Evolutionary conservation across 2,113 vertebrate genomes (phyloP).

Genomic region (Pollachius pollachius): DNA sequence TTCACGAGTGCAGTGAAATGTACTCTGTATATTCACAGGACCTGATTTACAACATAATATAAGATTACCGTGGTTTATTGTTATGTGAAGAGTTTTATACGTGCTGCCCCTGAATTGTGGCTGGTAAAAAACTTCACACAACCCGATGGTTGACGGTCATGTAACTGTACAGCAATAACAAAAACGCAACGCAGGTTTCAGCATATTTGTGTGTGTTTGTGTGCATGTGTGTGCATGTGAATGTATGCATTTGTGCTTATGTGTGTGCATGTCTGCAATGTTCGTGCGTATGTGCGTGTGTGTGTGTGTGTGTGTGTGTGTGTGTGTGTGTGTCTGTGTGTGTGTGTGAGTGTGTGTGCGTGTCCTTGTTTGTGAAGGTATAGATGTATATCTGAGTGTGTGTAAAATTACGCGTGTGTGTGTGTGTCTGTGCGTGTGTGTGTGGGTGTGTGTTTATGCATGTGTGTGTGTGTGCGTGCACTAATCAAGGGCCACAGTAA

Average conservation of each 20-base stretch:
- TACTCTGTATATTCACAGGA: no score
- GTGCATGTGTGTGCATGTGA: not conserved
- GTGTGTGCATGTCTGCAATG: not conserved
- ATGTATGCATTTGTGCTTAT: not conserved
- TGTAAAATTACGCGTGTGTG: not conserved
- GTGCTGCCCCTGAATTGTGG: constrained; percentile 15
- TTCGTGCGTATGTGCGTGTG: not conserved
- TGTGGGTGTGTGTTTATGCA: not conserved
- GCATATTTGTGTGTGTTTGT: constrained; percentile 11
- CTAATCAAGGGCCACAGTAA: not conserved
- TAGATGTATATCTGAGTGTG: not conserved
- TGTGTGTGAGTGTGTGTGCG: not conserved
- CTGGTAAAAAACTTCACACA: constrained; percentile 31
- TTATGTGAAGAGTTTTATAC: constrained; percentile 23
- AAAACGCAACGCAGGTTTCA: not conserved
- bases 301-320: not conserved
- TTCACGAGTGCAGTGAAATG: no score
- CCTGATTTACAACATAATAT: no score
- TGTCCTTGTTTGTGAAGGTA: not conserved
- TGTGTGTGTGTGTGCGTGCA: not conserved
- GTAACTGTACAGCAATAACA: constrained; percentile 36
- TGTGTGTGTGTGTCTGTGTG: not conserved
- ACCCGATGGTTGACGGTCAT: constrained; percentile 32
- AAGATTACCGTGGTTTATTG: constrained; percentile 1
- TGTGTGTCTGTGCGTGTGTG: not conserved